Base-by-base conservation (phyloP, 2,113 vertebrate genomes). In the Trematomus loennbergii region DNA sequence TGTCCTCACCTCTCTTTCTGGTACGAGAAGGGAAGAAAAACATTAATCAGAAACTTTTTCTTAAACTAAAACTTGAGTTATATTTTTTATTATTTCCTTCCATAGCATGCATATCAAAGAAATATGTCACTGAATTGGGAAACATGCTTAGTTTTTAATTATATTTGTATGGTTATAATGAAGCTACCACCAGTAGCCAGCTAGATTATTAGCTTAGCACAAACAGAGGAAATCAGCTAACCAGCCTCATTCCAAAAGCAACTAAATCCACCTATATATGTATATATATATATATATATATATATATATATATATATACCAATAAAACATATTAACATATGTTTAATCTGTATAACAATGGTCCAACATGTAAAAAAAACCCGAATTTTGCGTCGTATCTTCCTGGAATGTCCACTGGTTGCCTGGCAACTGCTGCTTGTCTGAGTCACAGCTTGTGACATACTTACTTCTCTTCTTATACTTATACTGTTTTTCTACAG, bases 41-140 rank as follows among this genome's bases (percentile, higher is more conserved):
- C 63, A 67, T 68, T 48, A 46, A 61, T 58, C 45, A 52, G 48
- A 70, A 40, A 52, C 46, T 49, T 33, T 55, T 29, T 25, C 18
- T 43, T 13, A 1, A 57, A n/a, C 18, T 70, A 45, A n/a, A 43
- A 11, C 11, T 46, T 49, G 6, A 15, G n/a, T 66, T 59, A 59
- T 49, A 40, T 7, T 40, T 6, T 40, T 40, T 40, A 40, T 7
- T 66, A 20, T 29, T 43, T n/a, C n/a, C 16, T 16, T 17, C 9
- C 15, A 50, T 9, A 48, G 18, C 36, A 70, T 45, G 36, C 2
- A 5, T 43, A 5, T 55, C 22, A 22, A 25, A 36, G 6, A 18
- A 33, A 52, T 52, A 2, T 11, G 3, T 46, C 0, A 1, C 17
- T 11, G 11, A 52, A n/a, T 40, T 36, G 29, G 8, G 29, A 36